A percentile compares a stretch with the other conserved stretches of the same genome.
These are phyloP conservation scores for Tanytarsus gracilentus DNA, from an alignment of 2,888 invertebrate genomes.

Conservation along the genomic window DNA sequence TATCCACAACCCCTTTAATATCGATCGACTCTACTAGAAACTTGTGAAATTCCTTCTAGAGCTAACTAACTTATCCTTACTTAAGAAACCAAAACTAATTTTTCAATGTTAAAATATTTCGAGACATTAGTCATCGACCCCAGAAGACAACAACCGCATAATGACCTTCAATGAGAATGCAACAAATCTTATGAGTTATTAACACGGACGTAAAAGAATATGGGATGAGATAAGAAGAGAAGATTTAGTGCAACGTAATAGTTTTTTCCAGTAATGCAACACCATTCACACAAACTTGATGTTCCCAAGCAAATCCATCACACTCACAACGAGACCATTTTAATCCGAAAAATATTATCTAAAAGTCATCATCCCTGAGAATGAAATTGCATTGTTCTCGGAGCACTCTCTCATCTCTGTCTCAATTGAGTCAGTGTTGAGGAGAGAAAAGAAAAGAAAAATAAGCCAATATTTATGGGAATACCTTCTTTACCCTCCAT, in stretches of 20 bases:
- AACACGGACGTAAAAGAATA: not conserved
- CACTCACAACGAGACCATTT: not conserved
- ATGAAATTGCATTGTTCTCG: slow-evolving; percentile 11
- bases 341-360: slow-evolving; percentile 8
- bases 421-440: too few species aligned
- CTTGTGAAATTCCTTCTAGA: too few species aligned
- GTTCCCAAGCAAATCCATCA: slow-evolving; percentile 11
- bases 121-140: not conserved
- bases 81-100: not conserved
- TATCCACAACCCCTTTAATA: too few species aligned
- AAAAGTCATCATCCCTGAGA: slow-evolving; percentile 15
- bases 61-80: too few species aligned
- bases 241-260: slow-evolving; percentile 1
- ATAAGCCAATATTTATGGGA: slow-evolving; percentile 10
- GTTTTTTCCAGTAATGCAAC: not conserved
- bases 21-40: too few species aligned
- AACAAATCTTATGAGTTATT: slow-evolving; percentile 12
- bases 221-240: not conserved
- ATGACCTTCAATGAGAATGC: slow-evolving; percentile 9
- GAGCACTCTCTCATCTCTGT: too few species aligned
- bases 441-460: not conserved
- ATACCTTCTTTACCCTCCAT: not conserved
- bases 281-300: not conserved
- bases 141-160: not conserved
- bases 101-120: not conserved